Evolutionary conservation across 2,888 invertebrate species (phyloP).

Genomic region (Diplolepis rosae): DNA sequence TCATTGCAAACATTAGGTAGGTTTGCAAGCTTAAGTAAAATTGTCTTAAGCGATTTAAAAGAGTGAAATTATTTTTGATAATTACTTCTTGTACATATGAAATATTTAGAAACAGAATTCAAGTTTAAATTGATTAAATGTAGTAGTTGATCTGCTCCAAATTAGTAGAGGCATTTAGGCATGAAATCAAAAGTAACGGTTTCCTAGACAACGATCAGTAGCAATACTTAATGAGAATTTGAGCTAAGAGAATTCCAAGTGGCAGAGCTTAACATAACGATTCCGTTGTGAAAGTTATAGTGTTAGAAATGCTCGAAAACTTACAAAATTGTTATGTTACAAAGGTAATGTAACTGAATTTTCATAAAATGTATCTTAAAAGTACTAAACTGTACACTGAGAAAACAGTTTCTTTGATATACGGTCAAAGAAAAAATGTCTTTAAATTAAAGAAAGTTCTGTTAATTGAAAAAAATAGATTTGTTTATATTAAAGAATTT

Average conservation of each 20-base stretch:
- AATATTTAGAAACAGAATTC: neutral
- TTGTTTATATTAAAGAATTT: no score
- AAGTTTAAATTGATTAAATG: neutral
- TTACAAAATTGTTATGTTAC: no score
- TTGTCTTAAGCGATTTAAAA: neutral
- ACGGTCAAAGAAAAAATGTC: no score
- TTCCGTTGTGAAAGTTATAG: conserved; percentile 27
- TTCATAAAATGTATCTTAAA: no score
- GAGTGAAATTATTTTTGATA: neutral
- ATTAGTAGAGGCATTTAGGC: conserved; percentile 17
- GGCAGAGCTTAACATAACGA: conserved; percentile 43
- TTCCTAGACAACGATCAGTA: conserved; percentile 42
- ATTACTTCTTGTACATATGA: neutral
- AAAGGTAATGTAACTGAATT: no score
- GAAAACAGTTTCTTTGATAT: no score
- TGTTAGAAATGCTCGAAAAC: no score
- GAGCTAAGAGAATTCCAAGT: conserved; percentile 43
- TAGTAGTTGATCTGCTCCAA: conserved; percentile 8
- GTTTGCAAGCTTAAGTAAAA: neutral
- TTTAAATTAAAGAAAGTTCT: no score
- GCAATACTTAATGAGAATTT: conserved; percentile 35
- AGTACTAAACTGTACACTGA: no score
- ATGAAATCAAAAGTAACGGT: conserved; percentile 39
- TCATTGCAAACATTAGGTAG: neutral
- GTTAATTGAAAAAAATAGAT: no score